These are phyloP conservation scores for Drosophila antonietae DNA, from an alignment of 2,888 invertebrate genomes.

Conservation along the genomic window DNA sequence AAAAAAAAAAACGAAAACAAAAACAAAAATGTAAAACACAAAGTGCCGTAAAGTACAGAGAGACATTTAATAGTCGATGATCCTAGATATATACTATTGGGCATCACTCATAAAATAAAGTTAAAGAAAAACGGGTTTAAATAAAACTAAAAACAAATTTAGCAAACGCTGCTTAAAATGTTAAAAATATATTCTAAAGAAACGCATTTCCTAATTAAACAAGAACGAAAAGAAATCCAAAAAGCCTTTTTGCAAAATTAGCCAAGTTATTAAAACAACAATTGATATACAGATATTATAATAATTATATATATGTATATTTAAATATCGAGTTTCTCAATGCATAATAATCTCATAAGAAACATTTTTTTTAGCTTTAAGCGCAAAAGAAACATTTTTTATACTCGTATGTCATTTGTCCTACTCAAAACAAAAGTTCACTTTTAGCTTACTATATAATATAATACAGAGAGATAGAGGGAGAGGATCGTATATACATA, in stretches of 20 bases:
- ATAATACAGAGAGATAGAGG: conserved; percentile 10
- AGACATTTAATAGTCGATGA: conserved; percentile 21
- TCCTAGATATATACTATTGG: conserved; percentile 9
- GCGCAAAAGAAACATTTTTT: conserved; percentile 43
- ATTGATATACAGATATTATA: conserved; percentile 7
- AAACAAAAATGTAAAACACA: not conserved
- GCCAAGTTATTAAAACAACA: conserved; percentile 16
- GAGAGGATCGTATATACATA: conserved; percentile 13
- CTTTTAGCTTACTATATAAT: conserved; percentile 46
- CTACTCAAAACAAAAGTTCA: conserved; percentile 48
- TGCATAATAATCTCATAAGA: conserved; percentile 47
- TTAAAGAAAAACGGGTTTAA: conserved; percentile 10
- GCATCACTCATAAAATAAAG: not conserved
- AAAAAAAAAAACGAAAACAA: no score
- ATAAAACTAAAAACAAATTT: not conserved
- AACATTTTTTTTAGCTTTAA: conserved; percentile 48
- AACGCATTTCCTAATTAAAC: conserved; percentile 13
- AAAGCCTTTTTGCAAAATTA: conserved; percentile 11
- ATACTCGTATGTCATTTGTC: conserved; percentile 50
- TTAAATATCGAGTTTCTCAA: conserved; percentile 32
- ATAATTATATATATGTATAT: conserved; percentile 16
- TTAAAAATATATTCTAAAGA: conserved; percentile 5
- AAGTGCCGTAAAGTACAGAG: conserved; percentile 42
- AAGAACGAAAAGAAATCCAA: not conserved
- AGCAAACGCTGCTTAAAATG: conserved; percentile 3